Conservation (phyloP, 2,888 invertebrate species). For the Minunthozetes semirufus region DNA sequence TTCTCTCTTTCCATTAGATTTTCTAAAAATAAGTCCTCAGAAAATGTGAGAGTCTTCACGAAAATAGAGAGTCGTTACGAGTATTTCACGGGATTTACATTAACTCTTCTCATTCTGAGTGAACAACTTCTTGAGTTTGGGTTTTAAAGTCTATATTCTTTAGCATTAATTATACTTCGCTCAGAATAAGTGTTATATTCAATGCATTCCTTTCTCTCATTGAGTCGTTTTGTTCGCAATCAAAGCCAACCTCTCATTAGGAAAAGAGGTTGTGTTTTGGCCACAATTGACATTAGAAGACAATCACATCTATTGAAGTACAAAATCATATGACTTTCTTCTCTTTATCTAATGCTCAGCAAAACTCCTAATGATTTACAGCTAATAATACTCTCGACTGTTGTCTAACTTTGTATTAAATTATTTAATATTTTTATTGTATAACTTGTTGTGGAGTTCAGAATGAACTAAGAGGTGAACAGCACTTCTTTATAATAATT, state of each 20-base stretch:
- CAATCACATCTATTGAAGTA: background rate
- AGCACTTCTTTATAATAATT: background rate
- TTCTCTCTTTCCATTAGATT: background rate
- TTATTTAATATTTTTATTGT: background rate
- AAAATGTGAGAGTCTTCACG: background rate
- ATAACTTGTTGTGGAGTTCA: background rate
- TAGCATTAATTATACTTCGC: background rate
- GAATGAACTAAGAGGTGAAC: too few species aligned
- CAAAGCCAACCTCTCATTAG: background rate
- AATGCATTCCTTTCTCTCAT: background rate
- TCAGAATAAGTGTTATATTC: background rate
- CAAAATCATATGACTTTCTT: constrained; percentile 11
- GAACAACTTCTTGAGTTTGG: background rate
- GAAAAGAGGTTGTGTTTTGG: background rate
- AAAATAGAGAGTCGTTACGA: background rate
- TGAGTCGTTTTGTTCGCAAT: background rate
- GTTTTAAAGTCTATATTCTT: background rate
- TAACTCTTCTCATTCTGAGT: background rate
- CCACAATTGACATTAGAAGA: constrained; percentile 8
- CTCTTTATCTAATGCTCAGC: background rate
- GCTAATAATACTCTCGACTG: background rate
- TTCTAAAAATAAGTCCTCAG: background rate
- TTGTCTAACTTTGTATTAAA: background rate
- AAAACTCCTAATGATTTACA: background rate
- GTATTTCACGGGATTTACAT: background rate